Conservation (phyloP, 1,140 invertebrate genomes). For the Drosophila yakuba region DNA sequence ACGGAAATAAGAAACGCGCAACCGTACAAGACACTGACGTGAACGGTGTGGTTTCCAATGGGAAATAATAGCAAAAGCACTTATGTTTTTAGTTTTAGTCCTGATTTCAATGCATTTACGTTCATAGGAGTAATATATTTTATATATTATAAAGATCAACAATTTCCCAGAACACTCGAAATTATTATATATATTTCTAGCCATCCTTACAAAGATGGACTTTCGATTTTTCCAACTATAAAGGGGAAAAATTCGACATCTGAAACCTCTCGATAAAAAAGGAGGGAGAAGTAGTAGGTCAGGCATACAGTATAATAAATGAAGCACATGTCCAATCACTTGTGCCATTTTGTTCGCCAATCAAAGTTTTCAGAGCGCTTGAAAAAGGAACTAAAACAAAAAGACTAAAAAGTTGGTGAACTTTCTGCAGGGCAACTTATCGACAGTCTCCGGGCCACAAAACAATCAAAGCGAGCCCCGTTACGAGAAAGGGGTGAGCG, state of each 20-base stretch:
- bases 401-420: slow-evolving; percentile 39
- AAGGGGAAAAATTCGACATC: neutral
- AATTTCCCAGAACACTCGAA: too few species aligned
- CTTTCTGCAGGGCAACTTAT: slow-evolving; percentile 52
- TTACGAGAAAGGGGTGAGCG: slow-evolving; percentile 3
- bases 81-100: neutral
- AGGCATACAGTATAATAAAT: slow-evolving; percentile 19
- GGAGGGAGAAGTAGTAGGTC: slow-evolving; percentile 10
- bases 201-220: neutral
- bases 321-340: slow-evolving; percentile 54
- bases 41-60: neutral
- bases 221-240: neutral
- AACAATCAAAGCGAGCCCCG: slow-evolving; percentile 68
- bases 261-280: slow-evolving; percentile 4
- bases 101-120: neutral
- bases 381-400: slow-evolving; percentile 12
- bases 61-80: slow-evolving; percentile 10
- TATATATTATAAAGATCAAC: too few species aligned
- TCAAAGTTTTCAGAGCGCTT: slow-evolving; percentile 39
- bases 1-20: slow-evolving; percentile 24
- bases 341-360: slow-evolving; percentile 50
- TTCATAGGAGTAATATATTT: too few species aligned
- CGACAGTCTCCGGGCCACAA: slow-evolving; percentile 56
- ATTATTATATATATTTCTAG: too few species aligned
- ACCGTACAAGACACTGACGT: slow-evolving; percentile 14